phyloP scores from a whole-genome alignment of 2,888 invertebrate genomes.

The Neria commutata region DNA sequence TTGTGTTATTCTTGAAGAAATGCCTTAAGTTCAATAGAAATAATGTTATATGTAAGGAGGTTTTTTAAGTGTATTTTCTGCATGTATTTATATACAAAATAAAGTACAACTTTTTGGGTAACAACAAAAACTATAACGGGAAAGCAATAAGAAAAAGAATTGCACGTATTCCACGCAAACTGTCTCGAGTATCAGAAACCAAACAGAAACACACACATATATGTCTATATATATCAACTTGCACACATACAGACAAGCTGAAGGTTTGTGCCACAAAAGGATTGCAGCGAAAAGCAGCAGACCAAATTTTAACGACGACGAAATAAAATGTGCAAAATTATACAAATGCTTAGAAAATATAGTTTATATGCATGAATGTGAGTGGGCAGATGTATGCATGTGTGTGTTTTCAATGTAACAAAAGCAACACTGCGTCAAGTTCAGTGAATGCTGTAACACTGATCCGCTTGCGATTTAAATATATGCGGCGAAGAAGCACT shows the following conservation, averaged over 20 bases:
- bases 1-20: no score
- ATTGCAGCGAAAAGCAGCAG: neutral
- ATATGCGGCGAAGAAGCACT: slow-evolving; percentile 34
- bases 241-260: neutral
- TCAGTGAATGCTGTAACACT: slow-evolving; percentile 20
- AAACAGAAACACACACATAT: slow-evolving; percentile 19
- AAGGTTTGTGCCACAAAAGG: slow-evolving; percentile 4
- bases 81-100: no score
- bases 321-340: slow-evolving; percentile 26
- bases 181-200: no score
- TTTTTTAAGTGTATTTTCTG: no score
- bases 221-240: slow-evolving; percentile 11
- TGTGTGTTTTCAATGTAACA: slow-evolving; percentile 37
- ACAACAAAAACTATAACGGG: no score
- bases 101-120: no score
- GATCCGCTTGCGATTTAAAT: slow-evolving; percentile 29
- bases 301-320: slow-evolving; percentile 14
- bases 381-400: neutral
- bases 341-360: slow-evolving; percentile 20
- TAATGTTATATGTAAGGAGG: no score
- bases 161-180: no score
- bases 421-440: slow-evolving; percentile 1
- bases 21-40: no score
- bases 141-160: no score
- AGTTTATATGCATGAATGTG: neutral